Evolutionary conservation across 1,140 invertebrate genomes (phyloP).

Genomic region (Lethrus apterus): DNA sequence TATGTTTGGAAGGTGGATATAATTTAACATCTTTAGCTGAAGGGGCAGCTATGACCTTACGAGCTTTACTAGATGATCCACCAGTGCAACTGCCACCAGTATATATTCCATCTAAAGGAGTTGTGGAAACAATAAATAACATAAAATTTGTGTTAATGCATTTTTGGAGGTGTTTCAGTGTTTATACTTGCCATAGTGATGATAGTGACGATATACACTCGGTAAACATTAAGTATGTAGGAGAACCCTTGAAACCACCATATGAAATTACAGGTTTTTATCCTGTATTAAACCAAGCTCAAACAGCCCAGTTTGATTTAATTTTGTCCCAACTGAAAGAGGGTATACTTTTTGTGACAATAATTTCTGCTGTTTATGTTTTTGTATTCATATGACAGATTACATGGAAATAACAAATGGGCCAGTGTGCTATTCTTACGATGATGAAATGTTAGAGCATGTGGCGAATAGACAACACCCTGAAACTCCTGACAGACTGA

Average conservation of each 20-base stretch:
- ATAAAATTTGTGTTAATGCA: slow-evolving; percentile 69
- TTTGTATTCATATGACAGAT: slow-evolving; percentile 10
- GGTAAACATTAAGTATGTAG: slow-evolving; percentile 37
- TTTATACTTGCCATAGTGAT: slow-evolving; percentile 55
- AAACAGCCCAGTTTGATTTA: too few species aligned
- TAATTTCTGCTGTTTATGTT: background rate
- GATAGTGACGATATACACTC: slow-evolving; percentile 40
- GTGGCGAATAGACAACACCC: slow-evolving; percentile 40
- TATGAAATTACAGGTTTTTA: slow-evolving; percentile 68
- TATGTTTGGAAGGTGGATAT: slow-evolving; percentile 90
- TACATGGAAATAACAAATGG: background rate
- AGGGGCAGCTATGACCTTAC: slow-evolving; percentile 75
- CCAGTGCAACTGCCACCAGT: slow-evolving; percentile 62
- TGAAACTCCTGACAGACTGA: slow-evolving; percentile 68
- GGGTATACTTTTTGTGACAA: slow-evolving; percentile 12
- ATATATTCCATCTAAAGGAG: slow-evolving; percentile 7
- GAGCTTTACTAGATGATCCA: slow-evolving; percentile 74
- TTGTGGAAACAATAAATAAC: slow-evolving; percentile 49
- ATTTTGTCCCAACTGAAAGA: slow-evolving; percentile 10
- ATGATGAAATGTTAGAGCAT: slow-evolving; percentile 69
- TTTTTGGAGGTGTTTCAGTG: slow-evolving; percentile 79
- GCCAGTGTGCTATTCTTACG: slow-evolving; percentile 58
- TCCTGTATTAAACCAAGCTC: slow-evolving; percentile 42
- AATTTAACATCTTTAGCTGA: slow-evolving; percentile 82
- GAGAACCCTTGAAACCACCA: slow-evolving; percentile 46